Base-by-base conservation (phyloP, 2,797 vertebrate species). In the Moxostoma hubbsi region DNA sequence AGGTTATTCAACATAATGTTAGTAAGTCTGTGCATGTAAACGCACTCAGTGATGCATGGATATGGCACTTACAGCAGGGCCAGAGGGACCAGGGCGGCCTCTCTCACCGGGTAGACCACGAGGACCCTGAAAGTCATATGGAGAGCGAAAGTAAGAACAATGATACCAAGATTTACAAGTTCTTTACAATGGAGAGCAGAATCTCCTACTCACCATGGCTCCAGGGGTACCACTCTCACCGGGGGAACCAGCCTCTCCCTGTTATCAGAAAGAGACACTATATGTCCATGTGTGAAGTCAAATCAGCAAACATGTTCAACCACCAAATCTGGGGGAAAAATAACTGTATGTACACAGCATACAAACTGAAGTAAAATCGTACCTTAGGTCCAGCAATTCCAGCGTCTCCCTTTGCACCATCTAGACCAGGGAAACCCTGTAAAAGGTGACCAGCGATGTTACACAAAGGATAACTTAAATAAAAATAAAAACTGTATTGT, bases 341-440 rank as follows among this genome's bases (percentile, higher is more conserved):
- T 55, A 4, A 15, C 0, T 61, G 57, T 13, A 47, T 16, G 4
- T 11, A 55, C 10, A 1, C 16, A 36, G 36, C 36, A 45, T 36
- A 36, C 16, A 75, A 36, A n/a, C 9, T 49, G 8, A 57, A 0
- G 10, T n/a, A 9, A 67, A 7, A 63, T 88, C 85, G 36, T 88
- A 98, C 98, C 97, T 99, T 99, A 84, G 97, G 97, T 57, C 98
- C 98, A 88, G 97, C 96, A 46, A 95, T 95, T 85, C 98, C 98
- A 0, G 82, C 0, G 13, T 99, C 97, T 92, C 98, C 98, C 94
- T 99, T 99, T 79, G 96, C 91, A 92, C 98, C 97, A 93, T 99
- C 98, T 90, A 98, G 89, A 93, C 98, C 98, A 0, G 92, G 93
- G 94, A 98, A 99, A 57, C 98, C 98, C 98, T 99, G 82, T 1